Evolutionary conservation across 2,888 invertebrate genomes (phyloP).

Genomic region (Epinotia nisella): DNA sequence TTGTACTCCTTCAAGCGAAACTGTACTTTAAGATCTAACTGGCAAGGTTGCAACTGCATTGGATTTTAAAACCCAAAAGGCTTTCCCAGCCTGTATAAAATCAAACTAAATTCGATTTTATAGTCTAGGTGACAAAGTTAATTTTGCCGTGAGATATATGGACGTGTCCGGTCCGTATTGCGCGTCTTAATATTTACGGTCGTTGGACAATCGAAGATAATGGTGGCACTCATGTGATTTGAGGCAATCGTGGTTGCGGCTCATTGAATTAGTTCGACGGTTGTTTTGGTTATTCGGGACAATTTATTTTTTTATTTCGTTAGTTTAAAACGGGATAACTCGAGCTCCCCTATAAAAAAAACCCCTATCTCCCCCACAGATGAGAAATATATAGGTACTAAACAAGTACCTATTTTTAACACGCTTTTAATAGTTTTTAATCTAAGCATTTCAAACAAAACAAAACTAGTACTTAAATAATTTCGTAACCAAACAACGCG

Average conservation of each 20-base stretch:
- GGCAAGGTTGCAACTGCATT: conserved; percentile 53
- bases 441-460: no score
- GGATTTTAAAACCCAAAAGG: conserved; percentile 29
- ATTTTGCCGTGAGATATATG: conserved; percentile 49
- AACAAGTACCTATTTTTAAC: no score
- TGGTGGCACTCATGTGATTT: conserved; percentile 78
- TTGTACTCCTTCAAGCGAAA: conserved; percentile 48
- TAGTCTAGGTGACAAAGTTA: conserved; percentile 47
- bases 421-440: no score
- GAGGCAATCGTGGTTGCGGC: conserved; percentile 77
- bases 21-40: conserved; percentile 51
- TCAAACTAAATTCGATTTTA: conserved; percentile 57
- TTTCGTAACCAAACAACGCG: conserved; percentile 24
- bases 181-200: conserved; percentile 67
- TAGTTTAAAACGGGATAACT: no score
- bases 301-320: conserved; percentile 13
- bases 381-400: no score
- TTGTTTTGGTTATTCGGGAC: conserved; percentile 37
- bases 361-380: no score
- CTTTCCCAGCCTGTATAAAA: conserved; percentile 22
- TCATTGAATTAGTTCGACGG: conserved; percentile 71
- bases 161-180: conserved; percentile 59
- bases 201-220: conserved; percentile 80
- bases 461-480: conserved; percentile 4
- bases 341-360: no score